Percentiles rank a stretch among this genome's conserved stretches.
These are phyloP conservation scores for Oxyura jamaicensis DNA, from an alignment of 2,113 vertebrate genomes.

Conservation along the genomic window DNA sequence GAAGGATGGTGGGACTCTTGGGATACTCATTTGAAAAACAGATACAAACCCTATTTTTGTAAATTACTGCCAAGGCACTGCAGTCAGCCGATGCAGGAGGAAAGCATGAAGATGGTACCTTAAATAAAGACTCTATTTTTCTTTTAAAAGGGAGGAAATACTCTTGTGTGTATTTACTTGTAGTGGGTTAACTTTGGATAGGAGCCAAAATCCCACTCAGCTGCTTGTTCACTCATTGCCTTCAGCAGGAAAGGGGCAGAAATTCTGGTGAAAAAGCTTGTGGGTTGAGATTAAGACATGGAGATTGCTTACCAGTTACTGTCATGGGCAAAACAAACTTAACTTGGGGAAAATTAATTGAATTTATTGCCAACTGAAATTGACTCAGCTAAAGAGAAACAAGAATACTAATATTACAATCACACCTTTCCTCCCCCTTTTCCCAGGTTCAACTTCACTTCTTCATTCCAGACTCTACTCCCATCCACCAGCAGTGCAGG, in stretches of 20 bases:
- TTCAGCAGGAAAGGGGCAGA: neutral
- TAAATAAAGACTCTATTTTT: neutral
- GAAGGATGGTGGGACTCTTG: neutral
- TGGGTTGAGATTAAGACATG: neutral
- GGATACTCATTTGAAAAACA: neutral
- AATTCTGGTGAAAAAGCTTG: neutral
- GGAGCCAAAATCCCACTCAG: neutral
- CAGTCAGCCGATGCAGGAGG: neutral
- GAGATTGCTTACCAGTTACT: neutral
- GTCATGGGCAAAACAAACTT: neutral
- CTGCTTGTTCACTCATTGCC: rapidly evolving
- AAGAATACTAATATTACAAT: neutral
- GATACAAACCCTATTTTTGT: neutral
- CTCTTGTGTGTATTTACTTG: neutral
- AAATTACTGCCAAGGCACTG: neutral
- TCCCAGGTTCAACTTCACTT: neutral
- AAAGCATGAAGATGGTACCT: neutral
- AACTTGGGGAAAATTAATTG: neutral
- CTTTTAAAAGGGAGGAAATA: neutral
- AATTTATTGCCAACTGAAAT: neutral
- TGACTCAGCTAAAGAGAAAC: neutral
- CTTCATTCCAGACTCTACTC: neutral
- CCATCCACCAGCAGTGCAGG: rapidly evolving
- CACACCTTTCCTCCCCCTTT: neutral
- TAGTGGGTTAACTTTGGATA: neutral